These are phyloP conservation scores for Ips typographus DNA, from an alignment of 1,140 invertebrate genomes.

Conservation along the genomic window DNA sequence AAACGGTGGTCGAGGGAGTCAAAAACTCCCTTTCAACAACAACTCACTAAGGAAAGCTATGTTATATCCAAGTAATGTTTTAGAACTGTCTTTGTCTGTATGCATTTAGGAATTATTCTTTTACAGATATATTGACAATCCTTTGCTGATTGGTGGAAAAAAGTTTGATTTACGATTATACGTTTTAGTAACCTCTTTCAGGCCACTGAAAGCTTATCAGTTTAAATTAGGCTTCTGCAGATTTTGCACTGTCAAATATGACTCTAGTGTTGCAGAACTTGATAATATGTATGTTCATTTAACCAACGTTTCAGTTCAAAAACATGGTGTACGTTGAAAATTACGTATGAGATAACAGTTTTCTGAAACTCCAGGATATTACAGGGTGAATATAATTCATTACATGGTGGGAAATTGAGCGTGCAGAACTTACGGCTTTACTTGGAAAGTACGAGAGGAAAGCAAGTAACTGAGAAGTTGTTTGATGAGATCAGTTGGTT, in stretches of 20 bases:
- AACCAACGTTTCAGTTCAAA: conserved; percentile 87
- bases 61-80: conserved; percentile 69
- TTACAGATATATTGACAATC: conserved; percentile 77
- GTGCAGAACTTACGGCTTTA: conserved; percentile 88
- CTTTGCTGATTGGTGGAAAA: conserved; percentile 82
- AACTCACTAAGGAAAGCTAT: conserved; percentile 83
- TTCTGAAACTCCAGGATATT: conserved; percentile 7
- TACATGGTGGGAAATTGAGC: conserved; percentile 94
- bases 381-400: conserved; percentile 90
- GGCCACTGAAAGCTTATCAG: conserved; percentile 76
- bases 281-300: conserved; percentile 88
- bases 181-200: conserved; percentile 82
- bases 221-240: conserved; percentile 81
- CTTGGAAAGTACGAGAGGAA: conserved; percentile 88
- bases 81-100: neutral
- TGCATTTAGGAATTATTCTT: neutral
- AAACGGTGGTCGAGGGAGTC: conserved; percentile 86
- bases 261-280: conserved; percentile 69
- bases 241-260: conserved; percentile 82
- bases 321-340: conserved; percentile 67
- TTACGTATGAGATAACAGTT: neutral
- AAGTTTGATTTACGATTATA: conserved; percentile 88
- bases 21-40: conserved; percentile 79
- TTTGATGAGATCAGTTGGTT: conserved; percentile 88
- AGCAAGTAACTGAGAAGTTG: conserved; percentile 79